Base-by-base conservation (phyloP, 2,888 invertebrate species). In the Penaeus monodon region DNA sequence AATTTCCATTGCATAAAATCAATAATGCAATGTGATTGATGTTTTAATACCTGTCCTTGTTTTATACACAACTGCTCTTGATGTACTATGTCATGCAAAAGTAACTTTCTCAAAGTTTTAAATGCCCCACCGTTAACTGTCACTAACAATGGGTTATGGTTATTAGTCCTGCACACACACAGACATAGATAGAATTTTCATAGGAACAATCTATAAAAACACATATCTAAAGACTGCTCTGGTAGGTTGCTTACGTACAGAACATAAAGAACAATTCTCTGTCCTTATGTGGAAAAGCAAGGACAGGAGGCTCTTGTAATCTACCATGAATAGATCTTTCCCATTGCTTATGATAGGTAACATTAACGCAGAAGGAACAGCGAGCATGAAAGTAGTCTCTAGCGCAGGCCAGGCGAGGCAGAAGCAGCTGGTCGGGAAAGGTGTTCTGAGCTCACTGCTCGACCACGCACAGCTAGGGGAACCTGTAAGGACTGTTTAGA, bases 401-500 rank as follows among this genome's bases (percentile, higher is more conserved):
- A 82, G 57, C 73, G 70, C 24, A 78, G 77, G 85, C 66, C 49
- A 74, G 79, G 68, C 57, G 70, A 78, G 44, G 81, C 80, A 81
- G 83, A 78, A 83, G 73, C 86, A 87, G 79, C 86, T 83, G 86
- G 86, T 87, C 86, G 81, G 49, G 86, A 87, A 49, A 87, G 83
- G 73, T 83, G 83, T 79, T 87, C 86, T 49, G 86, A 83, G 79
- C 86, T 87, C 73, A 83, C 83, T 68, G 86, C 86, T 77, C 86
- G 86, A 79, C 83, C 86, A 87, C 86, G 86, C n/a, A 87, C 70
- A 65, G 82, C 83, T 33, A 87, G 74, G 33, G 82, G 82, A 65
- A 87, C 73, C 86, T 83, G 68, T 74, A 82, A 44, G 79, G 68
- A 64, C 70, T 86, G 29, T 44, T n/a, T 24, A 63, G 20, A 33